Evolutionary conservation across 2,888 invertebrate genomes (phyloP).

Genomic region (Venustoraphidia nigricollis): DNA sequence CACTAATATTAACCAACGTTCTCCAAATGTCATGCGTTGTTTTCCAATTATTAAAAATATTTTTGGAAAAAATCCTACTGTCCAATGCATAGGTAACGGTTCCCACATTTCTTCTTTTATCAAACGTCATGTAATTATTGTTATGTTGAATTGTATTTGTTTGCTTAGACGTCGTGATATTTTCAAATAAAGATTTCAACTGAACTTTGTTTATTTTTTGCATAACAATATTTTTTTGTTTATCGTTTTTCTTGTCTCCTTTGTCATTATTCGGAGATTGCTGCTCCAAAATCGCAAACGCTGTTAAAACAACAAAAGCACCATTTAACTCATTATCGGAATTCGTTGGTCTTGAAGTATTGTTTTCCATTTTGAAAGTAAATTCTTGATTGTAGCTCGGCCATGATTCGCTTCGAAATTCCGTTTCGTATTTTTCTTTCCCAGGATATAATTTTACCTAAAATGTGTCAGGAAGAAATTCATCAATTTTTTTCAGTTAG

Average conservation of each 20-base stretch:
- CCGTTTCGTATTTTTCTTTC: conserved; percentile 59
- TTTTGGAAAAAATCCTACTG: conserved; percentile 42
- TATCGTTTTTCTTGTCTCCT: conserved; percentile 21
- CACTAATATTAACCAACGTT: conserved; percentile 45
- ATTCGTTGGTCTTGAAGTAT: conserved; percentile 31
- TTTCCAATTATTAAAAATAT: conserved; percentile 39
- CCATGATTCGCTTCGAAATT: conserved; percentile 59
- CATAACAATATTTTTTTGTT: conserved; percentile 19
- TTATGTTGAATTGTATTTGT: neutral
- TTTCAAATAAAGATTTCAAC: conserved; percentile 10
- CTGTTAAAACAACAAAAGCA: conserved; percentile 50
- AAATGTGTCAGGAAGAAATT: too few species aligned
- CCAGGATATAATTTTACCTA: conserved; percentile 68
- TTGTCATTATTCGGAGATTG: conserved; percentile 14
- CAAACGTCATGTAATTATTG: conserved; percentile 34
- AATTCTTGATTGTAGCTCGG: conserved; percentile 70
- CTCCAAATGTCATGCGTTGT: conserved; percentile 59
- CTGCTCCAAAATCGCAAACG: conserved; percentile 50
- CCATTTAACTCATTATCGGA: conserved; percentile 44
- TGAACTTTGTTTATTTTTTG: conserved; percentile 14
- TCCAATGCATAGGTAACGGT: conserved; percentile 54
- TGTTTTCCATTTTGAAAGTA: conserved; percentile 42
- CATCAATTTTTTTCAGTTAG: too few species aligned
- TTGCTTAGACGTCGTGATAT: conserved; percentile 21
- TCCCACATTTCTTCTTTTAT: conserved; percentile 48